These are phyloP conservation scores for Micropterix aruncella DNA, from an alignment of 2,888 invertebrate species.

Conservation along the genomic window DNA sequence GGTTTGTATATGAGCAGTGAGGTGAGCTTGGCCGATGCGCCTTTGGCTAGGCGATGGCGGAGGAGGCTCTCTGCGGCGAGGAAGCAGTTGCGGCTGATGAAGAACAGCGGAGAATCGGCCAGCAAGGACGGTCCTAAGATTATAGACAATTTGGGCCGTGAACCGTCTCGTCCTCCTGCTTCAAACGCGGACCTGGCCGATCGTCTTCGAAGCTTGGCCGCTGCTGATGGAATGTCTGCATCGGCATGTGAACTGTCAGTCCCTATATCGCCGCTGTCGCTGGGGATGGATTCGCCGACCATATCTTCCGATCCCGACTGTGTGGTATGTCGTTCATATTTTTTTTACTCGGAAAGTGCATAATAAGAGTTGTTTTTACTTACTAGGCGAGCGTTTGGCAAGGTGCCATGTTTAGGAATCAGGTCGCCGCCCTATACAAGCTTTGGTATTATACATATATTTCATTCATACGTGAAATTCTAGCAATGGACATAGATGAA, in stretches of 20 bases:
- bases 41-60: slow-evolving; percentile 19
- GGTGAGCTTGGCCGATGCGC: slow-evolving; percentile 24
- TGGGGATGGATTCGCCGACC: slow-evolving; percentile 14
- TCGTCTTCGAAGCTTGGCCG: slow-evolving; percentile 30
- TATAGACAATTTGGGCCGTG: slow-evolving; percentile 32
- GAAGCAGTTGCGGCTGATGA: slow-evolving; percentile 5
- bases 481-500: too few species aligned
- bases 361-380: too few species aligned
- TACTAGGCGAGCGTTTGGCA: too few species aligned
- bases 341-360: too few species aligned
- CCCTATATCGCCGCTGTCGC: slow-evolving; percentile 32
- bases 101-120: slow-evolving; percentile 26
- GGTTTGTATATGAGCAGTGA: neutral
- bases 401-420: too few species aligned
- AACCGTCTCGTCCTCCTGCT: slow-evolving; percentile 21
- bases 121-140: slow-evolving; percentile 33
- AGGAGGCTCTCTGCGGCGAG: slow-evolving; percentile 20
- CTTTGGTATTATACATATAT: too few species aligned
- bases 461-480: too few species aligned
- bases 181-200: slow-evolving; percentile 30
- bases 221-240: slow-evolving; percentile 28
- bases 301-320: neutral
- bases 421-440: too few species aligned
- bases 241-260: slow-evolving; percentile 31
- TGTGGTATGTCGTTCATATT: neutral